phyloP scores from a whole-genome alignment of 2,113 vertebrate genomes.

The Malaclemys terrapin region DNA sequence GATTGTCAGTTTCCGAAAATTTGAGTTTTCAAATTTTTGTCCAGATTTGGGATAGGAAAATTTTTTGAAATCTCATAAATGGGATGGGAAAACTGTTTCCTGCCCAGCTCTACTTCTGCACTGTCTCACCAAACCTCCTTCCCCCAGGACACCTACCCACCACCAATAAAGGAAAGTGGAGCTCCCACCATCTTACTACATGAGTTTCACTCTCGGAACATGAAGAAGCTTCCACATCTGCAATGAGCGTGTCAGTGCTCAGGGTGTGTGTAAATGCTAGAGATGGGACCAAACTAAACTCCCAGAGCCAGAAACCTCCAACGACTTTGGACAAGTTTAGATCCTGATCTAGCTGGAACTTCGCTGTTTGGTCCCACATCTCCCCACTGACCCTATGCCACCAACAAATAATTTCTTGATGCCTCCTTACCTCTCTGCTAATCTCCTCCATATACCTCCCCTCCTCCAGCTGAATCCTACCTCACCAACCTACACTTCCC shows the following conservation, averaged over 20 bases:
- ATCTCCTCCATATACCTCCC: too few relatives aligned
- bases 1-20: background rate
- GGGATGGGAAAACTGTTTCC: background rate
- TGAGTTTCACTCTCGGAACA: background rate
- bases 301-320: background rate
- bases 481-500: fast-evolving
- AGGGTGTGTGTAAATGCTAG: background rate
- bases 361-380: background rate
- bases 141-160: background rate
- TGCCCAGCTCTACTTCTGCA: background rate
- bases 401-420: background rate
- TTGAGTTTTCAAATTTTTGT: background rate
- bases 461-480: background rate
- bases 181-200: too few relatives aligned
- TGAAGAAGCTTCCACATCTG: background rate
- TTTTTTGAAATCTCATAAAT: background rate
- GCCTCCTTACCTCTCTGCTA: background rate
- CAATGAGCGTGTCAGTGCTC: background rate
- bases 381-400: background rate
- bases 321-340: background rate
- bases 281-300: background rate
- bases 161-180: background rate
- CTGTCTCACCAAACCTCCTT: background rate
- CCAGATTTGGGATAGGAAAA: background rate
- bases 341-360: background rate